Conservation (phyloP, 2,888 invertebrate species). For the Oligia strigilis region DNA sequence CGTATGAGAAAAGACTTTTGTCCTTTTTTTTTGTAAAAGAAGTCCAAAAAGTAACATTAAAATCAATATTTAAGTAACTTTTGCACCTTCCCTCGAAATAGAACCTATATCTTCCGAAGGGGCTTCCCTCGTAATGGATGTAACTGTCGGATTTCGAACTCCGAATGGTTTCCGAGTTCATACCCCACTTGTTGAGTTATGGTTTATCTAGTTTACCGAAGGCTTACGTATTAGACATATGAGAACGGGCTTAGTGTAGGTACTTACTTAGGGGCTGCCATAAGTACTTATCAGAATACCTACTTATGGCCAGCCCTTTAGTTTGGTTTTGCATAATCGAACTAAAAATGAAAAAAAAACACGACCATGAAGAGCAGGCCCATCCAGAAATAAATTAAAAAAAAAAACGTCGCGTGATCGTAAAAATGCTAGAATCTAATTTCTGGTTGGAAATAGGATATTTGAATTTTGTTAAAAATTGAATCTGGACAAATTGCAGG, state of each 20-base stretch:
- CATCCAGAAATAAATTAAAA: not conserved
- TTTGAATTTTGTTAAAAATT: not conserved
- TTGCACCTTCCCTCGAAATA: conserved; percentile 6
- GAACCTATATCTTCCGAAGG: conserved; percentile 14
- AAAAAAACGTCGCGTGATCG: not conserved
- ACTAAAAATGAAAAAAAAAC: no score
- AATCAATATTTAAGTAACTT: conserved; percentile 31
- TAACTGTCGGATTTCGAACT: conserved; percentile 42
- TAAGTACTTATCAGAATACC: not conserved
- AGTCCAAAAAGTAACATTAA: conserved; percentile 9
- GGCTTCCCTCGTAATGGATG: conserved; percentile 34
- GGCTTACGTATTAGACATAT: conserved; percentile 39
- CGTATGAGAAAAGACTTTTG: not conserved
- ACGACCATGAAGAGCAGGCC: not conserved
- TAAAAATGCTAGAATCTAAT: not conserved
- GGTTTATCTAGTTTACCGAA: conserved; percentile 31
- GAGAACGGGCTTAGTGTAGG: conserved; percentile 17
- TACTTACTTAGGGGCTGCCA: not conserved
- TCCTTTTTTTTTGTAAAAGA: not conserved
- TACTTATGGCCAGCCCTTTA: not conserved
- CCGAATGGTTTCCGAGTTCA: conserved; percentile 39
- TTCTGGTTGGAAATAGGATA: not conserved
- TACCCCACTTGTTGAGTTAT: conserved; percentile 51
- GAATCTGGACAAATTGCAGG: no score
- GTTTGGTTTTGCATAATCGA: not conserved